phyloP scores from a whole-genome alignment of 1,140 invertebrate genomes.

The Sipha flava region DNA sequence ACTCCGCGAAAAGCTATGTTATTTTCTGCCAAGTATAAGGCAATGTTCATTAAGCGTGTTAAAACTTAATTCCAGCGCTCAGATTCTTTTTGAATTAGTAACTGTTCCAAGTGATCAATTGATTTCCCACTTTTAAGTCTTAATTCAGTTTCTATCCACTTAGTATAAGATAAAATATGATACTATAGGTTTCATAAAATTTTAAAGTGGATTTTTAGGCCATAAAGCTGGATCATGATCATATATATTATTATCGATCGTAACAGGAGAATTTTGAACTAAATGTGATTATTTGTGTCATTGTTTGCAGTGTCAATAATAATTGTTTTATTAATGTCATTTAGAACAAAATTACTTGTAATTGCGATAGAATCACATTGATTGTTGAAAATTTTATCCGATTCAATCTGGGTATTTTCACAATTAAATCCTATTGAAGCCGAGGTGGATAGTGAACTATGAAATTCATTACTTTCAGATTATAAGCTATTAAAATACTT shows the following conservation, averaged over 20 bases:
- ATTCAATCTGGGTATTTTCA: not conserved
- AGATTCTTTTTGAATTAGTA: not conserved
- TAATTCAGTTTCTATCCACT: slow-evolving; percentile 6
- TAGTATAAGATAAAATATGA: not conserved
- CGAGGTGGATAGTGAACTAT: not conserved
- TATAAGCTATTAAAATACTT: not conserved
- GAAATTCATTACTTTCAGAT: not conserved
- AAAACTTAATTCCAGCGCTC: not conserved
- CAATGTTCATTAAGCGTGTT: not conserved
- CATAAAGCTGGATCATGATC: not conserved
- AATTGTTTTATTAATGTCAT: not conserved
- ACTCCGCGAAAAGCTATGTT: slow-evolving; percentile 12
- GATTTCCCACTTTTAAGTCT: slow-evolving; percentile 1
- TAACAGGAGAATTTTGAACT: not conserved
- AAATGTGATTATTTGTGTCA: not conserved
- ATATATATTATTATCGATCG: not conserved
- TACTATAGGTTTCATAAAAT: not conserved
- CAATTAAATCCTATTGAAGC: not conserved
- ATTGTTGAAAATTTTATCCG: not conserved
- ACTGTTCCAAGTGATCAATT: not conserved
- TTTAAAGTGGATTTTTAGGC: not conserved
- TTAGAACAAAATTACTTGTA: not conserved
- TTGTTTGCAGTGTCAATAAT: not conserved
- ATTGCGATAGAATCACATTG: not conserved
- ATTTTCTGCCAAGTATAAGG: slow-evolving; percentile 5